A percentile compares a stretch with the other conserved stretches of the same genome.
These are phyloP conservation scores for Chloroclysta siterata DNA, from an alignment of 2,888 invertebrate genomes.

Conservation along the genomic window DNA sequence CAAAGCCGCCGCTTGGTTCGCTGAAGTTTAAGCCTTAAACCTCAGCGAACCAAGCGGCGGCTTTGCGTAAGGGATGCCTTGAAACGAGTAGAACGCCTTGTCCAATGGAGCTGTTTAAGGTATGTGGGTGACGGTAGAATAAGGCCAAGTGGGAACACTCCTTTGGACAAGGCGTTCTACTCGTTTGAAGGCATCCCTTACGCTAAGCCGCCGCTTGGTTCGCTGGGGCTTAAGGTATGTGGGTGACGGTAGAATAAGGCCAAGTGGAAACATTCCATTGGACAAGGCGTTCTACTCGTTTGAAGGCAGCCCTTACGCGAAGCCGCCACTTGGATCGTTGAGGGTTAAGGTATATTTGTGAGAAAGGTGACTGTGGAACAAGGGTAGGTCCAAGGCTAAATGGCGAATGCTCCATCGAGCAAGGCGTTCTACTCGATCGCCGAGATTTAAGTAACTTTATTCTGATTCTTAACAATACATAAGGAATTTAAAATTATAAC, in stretches of 20 bases:
- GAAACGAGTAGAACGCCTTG: conserved; percentile 74
- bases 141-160: conserved; percentile 64
- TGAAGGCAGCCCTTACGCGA: conserved; percentile 79
- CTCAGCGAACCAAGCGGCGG: conserved; percentile 69
- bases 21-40: too few relatives aligned
- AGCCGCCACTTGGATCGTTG: conserved; percentile 71
- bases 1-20: conserved; percentile 76
- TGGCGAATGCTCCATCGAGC: conserved; percentile 63
- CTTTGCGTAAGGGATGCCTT: conserved; percentile 78
- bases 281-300: conserved; percentile 75
- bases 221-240: conserved; percentile 31
- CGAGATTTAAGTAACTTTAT: too few relatives aligned
- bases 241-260: too few relatives aligned
- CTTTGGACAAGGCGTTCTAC: conserved; percentile 69
- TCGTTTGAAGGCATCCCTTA: conserved; percentile 80
- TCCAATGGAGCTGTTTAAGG: conserved; percentile 56
- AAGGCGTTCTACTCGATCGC: conserved; percentile 71
- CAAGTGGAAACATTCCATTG: conserved; percentile 58
- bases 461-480: too few relatives aligned
- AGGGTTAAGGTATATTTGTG: too few relatives aligned
- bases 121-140: too few relatives aligned
- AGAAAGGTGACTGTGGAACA: too few relatives aligned
- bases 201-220: conserved; percentile 76
- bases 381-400: too few relatives aligned
- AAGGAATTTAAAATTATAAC: too few relatives aligned